A percentile compares a stretch with the other conserved stretches of the same genome.
Evolutionary conservation across 2,113 vertebrate genomes (phyloP).

Genomic region (Macrotis lagotis): DNA sequence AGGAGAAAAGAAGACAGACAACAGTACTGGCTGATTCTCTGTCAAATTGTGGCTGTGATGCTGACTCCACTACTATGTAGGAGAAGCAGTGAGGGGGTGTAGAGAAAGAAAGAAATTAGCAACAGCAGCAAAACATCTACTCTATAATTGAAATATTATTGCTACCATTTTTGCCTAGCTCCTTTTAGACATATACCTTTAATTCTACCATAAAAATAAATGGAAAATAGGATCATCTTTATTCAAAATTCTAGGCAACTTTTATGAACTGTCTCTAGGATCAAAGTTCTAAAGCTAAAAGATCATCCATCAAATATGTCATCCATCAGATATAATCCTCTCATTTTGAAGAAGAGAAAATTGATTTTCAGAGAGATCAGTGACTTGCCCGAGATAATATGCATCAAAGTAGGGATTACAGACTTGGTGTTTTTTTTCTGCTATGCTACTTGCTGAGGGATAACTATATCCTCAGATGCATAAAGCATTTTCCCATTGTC

Average conservation of each 20-base stretch:
- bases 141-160: neutral
- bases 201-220: neutral
- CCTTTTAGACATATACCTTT: neutral
- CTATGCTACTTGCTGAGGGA: neutral
- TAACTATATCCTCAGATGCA: neutral
- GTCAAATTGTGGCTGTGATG: neutral
- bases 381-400: neutral
- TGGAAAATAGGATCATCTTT: neutral
- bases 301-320: too few relatives aligned
- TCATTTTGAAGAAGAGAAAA: neutral
- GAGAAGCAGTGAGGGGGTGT: neutral
- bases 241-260: neutral
- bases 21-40: neutral
- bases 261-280: neutral
- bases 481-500: neutral
- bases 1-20: neutral
- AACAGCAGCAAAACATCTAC: neutral
- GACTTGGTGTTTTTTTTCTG: neutral
- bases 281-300: neutral
- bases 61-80: neutral
- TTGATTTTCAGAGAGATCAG: neutral
- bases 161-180: neutral
- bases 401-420: neutral
- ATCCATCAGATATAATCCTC: neutral
- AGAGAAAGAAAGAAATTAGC: neutral